Evolutionary conservation across 1,140 invertebrate genomes (phyloP), one percentile per base, ranked within the genome.

Genomic region (Sycophaga agraensis): DNA sequence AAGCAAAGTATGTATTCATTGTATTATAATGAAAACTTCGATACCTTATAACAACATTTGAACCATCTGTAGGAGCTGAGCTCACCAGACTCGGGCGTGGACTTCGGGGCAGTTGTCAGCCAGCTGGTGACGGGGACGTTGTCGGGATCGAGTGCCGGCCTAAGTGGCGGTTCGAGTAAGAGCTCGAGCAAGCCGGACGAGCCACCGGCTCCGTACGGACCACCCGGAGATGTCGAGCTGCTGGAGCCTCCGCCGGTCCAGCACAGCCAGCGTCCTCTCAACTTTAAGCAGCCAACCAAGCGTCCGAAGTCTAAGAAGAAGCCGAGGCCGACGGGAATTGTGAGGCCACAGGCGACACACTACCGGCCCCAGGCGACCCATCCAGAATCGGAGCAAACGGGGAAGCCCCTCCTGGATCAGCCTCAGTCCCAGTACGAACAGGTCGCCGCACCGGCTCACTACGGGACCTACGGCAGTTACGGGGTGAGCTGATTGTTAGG

Each of bases 61-160:
- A 31, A n/a, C n/a, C n/a, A 11, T 31, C 49, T 11, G 2, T 14
- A 77, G 75, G 71, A 77, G 66, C 53, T 69, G 4, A 54, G 67
- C 54, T 17, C 46, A 54, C 77, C 70, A 48, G 60, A 59, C 26
- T 24, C 34, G 14, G 69, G 70, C n/a, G 68, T 72, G 0, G 78
- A 80, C 28, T 1, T 80, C 0, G 70, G 69, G 3, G 66, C 66
- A 6, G 31, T 80, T 4, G 63, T 81, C n/a, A 68, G 70, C 9
- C 68, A 74, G 0, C 55, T 81, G 14, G 59, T 80, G 9, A 67
- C 73, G 12, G 78, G 78, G 16, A 53, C 73, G 0, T 54, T 76
- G 6, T 69, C 77, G 11, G 79, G 79, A 1, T 66, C 73, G 0
- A 81, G 77, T 40, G 71, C 74, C 4, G 77, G 76, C 12, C 64